phyloP scores from a whole-genome alignment of 2,113 vertebrate species.

The Eleginops maclovinus region DNA sequence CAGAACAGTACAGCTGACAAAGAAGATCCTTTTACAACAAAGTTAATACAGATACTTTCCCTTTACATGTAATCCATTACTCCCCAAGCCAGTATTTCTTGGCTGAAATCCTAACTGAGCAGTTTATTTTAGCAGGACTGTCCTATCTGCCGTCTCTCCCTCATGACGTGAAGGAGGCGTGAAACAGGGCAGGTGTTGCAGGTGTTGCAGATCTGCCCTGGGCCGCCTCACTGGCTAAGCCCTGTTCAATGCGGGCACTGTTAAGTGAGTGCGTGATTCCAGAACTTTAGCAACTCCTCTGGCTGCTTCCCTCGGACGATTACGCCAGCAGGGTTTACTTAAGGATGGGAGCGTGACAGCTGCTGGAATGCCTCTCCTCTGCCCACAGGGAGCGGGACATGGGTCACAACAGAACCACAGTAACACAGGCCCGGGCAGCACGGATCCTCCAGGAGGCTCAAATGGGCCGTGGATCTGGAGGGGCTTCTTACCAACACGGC shows the following conservation, averaged over 20 bases:
- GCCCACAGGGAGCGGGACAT: conserved; percentile 69
- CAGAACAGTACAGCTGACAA: too few species aligned
- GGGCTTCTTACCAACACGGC: conserved; percentile 18
- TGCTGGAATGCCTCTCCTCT: conserved; percentile 72
- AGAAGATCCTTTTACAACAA: too few species aligned
- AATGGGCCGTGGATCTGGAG: conserved; percentile 64
- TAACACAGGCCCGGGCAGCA: conserved; percentile 63
- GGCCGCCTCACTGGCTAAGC: conserved; percentile 50
- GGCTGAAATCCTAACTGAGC: conserved; percentile 32
- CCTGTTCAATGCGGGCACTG: conserved; percentile 71
- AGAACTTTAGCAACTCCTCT: conserved; percentile 60
- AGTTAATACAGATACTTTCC: too few species aligned
- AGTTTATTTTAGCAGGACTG: conserved; percentile 23
- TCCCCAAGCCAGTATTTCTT: conserved; percentile 28
- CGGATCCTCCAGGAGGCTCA: conserved; percentile 46
- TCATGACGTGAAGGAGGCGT: conserved; percentile 30
- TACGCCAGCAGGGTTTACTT: conserved; percentile 78
- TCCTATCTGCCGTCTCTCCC: conserved; percentile 39
- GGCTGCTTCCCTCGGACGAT: conserved; percentile 61
- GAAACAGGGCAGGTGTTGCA: conserved; percentile 72
- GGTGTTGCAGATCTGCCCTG: conserved; percentile 72
- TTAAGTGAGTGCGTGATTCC: conserved; percentile 73
- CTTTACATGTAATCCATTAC: too few species aligned
- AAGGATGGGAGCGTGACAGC: conserved; percentile 75
- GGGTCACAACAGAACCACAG: conserved; percentile 72